Evolutionary conservation across 2,888 invertebrate genomes (phyloP).

Genomic region (Automeris io): DNA sequence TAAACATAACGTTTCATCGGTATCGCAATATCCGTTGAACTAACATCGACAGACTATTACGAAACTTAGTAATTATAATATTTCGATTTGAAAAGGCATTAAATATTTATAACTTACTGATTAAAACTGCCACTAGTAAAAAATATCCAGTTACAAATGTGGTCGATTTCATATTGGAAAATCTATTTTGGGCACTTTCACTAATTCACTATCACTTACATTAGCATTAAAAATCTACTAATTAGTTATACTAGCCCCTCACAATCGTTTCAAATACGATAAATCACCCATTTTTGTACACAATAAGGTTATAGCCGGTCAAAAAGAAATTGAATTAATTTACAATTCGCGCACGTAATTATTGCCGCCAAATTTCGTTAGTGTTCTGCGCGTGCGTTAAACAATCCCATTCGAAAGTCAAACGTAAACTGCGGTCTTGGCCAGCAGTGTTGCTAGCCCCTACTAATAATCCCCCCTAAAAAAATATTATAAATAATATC

Average conservation of each 20-base stretch:
- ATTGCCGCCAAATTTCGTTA: slow-evolving; percentile 28
- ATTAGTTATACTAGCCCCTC: not conserved
- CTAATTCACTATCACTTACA: slow-evolving; percentile 36
- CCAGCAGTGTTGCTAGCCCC: no score
- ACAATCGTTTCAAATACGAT: slow-evolving; percentile 14
- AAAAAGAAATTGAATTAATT: not conserved
- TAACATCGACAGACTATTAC: no score
- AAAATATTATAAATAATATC: no score
- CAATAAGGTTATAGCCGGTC: slow-evolving; percentile 1
- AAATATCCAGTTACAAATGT: slow-evolving; percentile 43
- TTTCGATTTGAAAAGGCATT: not conserved
- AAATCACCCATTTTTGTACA: slow-evolving; percentile 23
- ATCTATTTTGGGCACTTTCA: slow-evolving; percentile 58
- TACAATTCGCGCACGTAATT: slow-evolving; percentile 8
- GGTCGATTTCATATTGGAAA: slow-evolving; percentile 49
- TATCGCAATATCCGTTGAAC: no score
- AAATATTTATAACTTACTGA: slow-evolving; percentile 40
- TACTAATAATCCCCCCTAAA: no score
- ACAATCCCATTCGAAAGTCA: slow-evolving; percentile 63
- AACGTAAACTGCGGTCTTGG: slow-evolving; percentile 63
- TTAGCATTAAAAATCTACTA: not conserved
- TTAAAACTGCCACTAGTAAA: slow-evolving; percentile 41
- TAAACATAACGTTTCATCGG: no score
- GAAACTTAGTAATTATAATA: not conserved
- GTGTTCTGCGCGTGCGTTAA: slow-evolving; percentile 31